Percentiles rank a stretch among this genome's conserved stretches.
Conservation (phyloP, 2,113 vertebrate species). For the Cnemophilus loriae region DNA sequence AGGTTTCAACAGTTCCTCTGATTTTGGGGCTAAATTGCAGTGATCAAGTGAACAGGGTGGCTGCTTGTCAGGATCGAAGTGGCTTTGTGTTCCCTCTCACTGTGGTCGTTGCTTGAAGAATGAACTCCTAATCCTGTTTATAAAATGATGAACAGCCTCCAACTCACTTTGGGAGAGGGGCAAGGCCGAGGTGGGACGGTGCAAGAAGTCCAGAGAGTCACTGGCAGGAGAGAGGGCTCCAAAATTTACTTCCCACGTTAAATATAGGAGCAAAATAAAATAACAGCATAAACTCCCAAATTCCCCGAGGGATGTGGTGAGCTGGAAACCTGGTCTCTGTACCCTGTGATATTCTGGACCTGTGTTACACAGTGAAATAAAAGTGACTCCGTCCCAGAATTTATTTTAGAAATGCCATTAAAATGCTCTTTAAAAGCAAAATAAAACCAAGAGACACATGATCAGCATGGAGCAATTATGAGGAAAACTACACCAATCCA, state of each 20-base stretch:
- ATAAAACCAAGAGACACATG: constrained; percentile 9
- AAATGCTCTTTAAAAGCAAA: not conserved
- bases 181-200: not conserved
- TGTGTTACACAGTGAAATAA: not conserved
- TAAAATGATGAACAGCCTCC: not conserved
- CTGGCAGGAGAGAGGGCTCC: not conserved
- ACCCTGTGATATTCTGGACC: not conserved
- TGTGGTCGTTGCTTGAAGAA: not conserved
- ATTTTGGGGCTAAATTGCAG: not conserved
- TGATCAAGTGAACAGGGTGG: not conserved
- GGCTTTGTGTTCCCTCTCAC: not conserved
- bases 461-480: constrained; percentile 2
- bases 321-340: not conserved
- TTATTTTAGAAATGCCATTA: constrained; percentile 40
- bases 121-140: not conserved
- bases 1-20: not conserved
- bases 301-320: not conserved
- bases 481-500: not conserved
- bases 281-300: not conserved
- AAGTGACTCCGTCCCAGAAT: constrained; percentile 1
- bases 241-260: not conserved
- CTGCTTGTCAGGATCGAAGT: not conserved
- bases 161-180: not conserved
- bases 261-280: not conserved
- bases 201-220: not conserved